A percentile compares a stretch with the other conserved stretches of the same genome.
These are phyloP conservation scores for Oryzias celebensis DNA, from an alignment of 2,113 vertebrate genomes.

Conservation along the genomic window DNA sequence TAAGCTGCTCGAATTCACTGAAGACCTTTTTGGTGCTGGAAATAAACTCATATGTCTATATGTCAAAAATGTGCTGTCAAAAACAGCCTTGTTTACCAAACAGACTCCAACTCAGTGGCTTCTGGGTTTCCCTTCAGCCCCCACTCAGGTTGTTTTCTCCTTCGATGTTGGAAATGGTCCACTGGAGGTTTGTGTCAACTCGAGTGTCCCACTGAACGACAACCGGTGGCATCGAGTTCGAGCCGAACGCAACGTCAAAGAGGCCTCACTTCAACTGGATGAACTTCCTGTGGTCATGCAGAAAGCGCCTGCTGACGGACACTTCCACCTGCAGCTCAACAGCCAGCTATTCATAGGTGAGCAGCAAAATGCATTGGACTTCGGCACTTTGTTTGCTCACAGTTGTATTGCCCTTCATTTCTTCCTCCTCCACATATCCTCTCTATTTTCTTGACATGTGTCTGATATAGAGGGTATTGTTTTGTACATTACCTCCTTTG, in stretches of 20 bases:
- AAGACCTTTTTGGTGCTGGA: not conserved
- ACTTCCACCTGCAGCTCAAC: conserved; percentile 91
- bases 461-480: not conserved
- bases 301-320: conserved; percentile 84
- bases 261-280: conserved; percentile 86
- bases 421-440: not conserved
- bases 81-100: not conserved
- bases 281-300: conserved; percentile 73
- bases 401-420: not conserved
- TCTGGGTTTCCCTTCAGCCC: conserved; percentile 28
- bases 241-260: conserved; percentile 89
- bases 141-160: conserved; percentile 85
- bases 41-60: not conserved
- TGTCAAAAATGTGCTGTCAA: not conserved
- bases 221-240: conserved; percentile 90
- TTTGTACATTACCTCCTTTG: not conserved
- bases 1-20: not conserved
- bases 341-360: conserved; percentile 94
- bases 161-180: conserved; percentile 95
- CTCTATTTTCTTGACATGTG: not conserved
- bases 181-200: conserved; percentile 80
- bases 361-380: not conserved
- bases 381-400: not conserved
- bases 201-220: conserved; percentile 80
- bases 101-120: not conserved